Evolutionary conservation across 2,888 invertebrate species (phyloP), one percentile per base, ranked within the genome.

Genomic region (Drosophila demipolita): DNA sequence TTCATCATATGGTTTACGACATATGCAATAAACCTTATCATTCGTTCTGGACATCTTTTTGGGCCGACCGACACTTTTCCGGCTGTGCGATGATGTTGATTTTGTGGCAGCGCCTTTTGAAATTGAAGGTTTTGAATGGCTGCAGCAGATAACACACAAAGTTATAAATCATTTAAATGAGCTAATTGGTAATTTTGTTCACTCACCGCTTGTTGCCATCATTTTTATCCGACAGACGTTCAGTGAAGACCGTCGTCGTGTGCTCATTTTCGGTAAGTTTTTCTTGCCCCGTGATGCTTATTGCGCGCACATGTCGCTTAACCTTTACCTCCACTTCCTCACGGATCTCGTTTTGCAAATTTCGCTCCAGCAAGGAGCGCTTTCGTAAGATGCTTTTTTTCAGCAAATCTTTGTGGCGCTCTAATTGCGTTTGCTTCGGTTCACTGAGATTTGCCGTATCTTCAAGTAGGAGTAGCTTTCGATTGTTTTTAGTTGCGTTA

Each of bases 351-450:
- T 96, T 96, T 88, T 97, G 97, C 67, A 99, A 94, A 92, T 97
- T 97, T 87, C 97, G 97, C 91, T 98, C 98, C 65, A 99, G 95
- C 20, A 97, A 93, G 1, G 97, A 97, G 80, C 99, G 94, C 91
- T 98, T 98, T 90, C 98, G 96, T 74, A 98, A 95, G 78, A 99
- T 99, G 89, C 98, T 98, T 91, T 97, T 98, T 93, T 98, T 98
- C 55, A 99, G 95, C 83, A 96, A 94, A 92, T 98, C 98, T 91
- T 98, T 98, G 89, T 98, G 98, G 85, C 97, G 96, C 92, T 96
- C 90, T 52, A 91, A 96, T 33, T 86, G 86, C 29, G 98, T 94
- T 45, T 96, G 94, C 91, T 96, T 94, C 1, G 76, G 61, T 4
- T 78, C 76, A 59, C 61, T 67, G 1, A 78, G 54, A 48, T 80